Base-by-base conservation (phyloP, 2,888 invertebrate genomes). In the Strigamia transsilvanica region DNA sequence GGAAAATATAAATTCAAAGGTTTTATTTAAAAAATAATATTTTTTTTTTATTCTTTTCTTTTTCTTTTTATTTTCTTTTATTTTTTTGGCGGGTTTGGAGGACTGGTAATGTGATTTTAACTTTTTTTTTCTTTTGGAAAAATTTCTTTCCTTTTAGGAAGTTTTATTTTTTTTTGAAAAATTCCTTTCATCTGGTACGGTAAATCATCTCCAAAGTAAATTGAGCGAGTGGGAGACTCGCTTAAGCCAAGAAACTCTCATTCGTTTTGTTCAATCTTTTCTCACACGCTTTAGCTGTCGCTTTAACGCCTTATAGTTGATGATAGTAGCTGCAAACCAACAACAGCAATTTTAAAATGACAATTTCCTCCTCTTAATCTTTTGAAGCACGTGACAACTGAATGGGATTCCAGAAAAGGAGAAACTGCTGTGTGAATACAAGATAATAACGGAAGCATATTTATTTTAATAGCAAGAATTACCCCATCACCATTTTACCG, bases 191-290 rank as follows among this genome's bases (percentile, higher is more conserved):
- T 73, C 73, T 15, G 73, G 1, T 32, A n/a, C 73, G 27, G 15
- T 73, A 73, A 73, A 73, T 73, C 73, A 73, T 73, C 73, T 23
- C 73, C 32, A 27, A 73, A 73, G 73, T 73, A 73, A 73, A 73
- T 73, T 73, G 73, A 73, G 73, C 73, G 73, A 73, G 73, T 27
- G 32, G 27, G 27, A 73, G 73, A 73, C 73, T 73, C 73, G 32
- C 23, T 73, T 73, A 73, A 73, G 73, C 73, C 73, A 73, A 73
- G 73, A 73, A 56, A 73, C 73, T 73, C 73, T 73, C 73, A 73
- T 73, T 73, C 73, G 32, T 73, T 73, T 73, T 27, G 73, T 73
- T 73, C 73, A 73, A 73, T 73, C 73, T 73, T 73, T 73, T 73
- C 73, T 73, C 73, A 73, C 73, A 73, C 73, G 10, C 73, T 73